These are phyloP conservation scores for Sitophilus oryzae DNA, from an alignment of 1,140 invertebrate genomes.

Conservation along the genomic window DNA sequence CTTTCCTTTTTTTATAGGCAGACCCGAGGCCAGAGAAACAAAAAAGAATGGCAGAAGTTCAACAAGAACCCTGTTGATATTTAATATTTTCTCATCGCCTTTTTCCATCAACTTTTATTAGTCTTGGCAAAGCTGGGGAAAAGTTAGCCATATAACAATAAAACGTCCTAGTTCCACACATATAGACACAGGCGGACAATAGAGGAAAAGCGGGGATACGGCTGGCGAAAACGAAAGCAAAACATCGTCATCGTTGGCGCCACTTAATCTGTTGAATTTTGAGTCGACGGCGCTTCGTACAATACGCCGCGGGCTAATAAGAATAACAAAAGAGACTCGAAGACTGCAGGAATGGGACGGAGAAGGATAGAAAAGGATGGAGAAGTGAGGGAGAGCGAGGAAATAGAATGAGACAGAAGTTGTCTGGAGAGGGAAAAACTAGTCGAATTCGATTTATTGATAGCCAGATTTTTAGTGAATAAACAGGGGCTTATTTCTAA, in stretches of 20 bases:
- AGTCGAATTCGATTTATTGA: background rate
- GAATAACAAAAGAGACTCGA: slow-evolving; percentile 16
- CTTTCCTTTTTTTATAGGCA: too few relatives aligned
- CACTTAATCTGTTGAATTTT: slow-evolving; percentile 25
- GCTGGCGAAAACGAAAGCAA: slow-evolving; percentile 18
- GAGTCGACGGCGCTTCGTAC: slow-evolving; percentile 17
- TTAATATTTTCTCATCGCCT: slow-evolving; percentile 18
- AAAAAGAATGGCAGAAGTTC: too few relatives aligned
- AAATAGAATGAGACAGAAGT: background rate
- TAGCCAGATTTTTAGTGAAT: too few relatives aligned
- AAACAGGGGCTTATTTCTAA: too few relatives aligned
- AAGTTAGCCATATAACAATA: slow-evolving; percentile 21
- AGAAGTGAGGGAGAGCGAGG: background rate
- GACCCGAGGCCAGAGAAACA: too few relatives aligned
- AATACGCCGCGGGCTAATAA: slow-evolving; percentile 19
- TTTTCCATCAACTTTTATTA: slow-evolving; percentile 23
- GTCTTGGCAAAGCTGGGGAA: slow-evolving; percentile 20
- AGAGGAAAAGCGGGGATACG: slow-evolving; percentile 9
- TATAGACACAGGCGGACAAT: slow-evolving; percentile 11
- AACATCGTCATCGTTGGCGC: slow-evolving; percentile 20
- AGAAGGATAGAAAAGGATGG: background rate
- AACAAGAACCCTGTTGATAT: slow-evolving; percentile 16
- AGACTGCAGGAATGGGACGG: background rate
- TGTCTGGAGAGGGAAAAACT: background rate
- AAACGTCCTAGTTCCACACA: too few relatives aligned